Evolutionary conservation across 2,113 vertebrate species (phyloP).

Genomic region (Garra rufa): DNA sequence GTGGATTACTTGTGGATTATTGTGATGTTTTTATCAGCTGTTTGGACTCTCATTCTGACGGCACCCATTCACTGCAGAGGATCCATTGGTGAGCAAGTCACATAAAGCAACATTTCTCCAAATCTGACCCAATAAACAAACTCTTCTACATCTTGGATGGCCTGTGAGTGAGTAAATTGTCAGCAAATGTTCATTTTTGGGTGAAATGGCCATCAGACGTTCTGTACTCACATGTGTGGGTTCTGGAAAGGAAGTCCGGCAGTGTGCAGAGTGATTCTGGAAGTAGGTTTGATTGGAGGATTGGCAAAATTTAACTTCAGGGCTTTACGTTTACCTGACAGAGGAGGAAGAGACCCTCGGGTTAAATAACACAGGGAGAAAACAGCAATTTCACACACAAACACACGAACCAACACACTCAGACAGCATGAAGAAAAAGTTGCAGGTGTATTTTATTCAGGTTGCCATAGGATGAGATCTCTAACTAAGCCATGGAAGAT

Average conservation of each 20-base stretch:
- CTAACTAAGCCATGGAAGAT: slow-evolving; percentile 40
- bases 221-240: slow-evolving; percentile 93
- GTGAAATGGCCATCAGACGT: neutral
- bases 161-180: no score
- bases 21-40: neutral
- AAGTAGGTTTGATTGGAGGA: slow-evolving; percentile 93
- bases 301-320: slow-evolving; percentile 99
- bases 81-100: no score
- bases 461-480: slow-evolving; percentile 5
- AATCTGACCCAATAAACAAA: no score
- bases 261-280: slow-evolving; percentile 94
- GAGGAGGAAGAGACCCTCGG: slow-evolving; percentile 57
- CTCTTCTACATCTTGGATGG: no score
- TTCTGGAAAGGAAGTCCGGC: slow-evolving; percentile 92
- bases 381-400: neutral
- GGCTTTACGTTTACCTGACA: slow-evolving; percentile 98
- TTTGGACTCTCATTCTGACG: neutral
- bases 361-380: neutral
- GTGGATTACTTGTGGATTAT: neutral
- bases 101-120: no score
- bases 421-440: neutral
- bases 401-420: neutral
- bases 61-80: neutral
- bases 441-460: slow-evolving; percentile 10
- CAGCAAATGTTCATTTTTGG: no score